Evolutionary conservation across 2,113 vertebrate species (phyloP).

Genomic region (Connochaetes taurinus): DNA sequence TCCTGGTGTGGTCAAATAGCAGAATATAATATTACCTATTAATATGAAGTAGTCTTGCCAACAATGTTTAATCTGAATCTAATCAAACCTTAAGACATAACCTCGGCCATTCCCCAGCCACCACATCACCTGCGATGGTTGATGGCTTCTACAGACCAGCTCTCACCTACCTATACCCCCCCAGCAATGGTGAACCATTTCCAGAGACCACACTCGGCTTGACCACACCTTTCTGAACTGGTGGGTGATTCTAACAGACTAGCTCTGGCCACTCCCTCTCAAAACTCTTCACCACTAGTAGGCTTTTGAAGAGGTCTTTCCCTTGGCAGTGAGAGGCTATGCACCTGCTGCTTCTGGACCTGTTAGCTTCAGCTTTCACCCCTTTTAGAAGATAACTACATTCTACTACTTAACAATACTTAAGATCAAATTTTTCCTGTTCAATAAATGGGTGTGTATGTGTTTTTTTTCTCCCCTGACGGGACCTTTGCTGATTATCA

Average conservation of each 20-base stretch:
- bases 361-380: not conserved
- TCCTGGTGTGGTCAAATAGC: not conserved
- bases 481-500: not conserved
- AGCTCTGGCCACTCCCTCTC: not conserved
- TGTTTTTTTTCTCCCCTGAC: not conserved
- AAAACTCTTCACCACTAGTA: not conserved
- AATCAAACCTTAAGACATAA: not conserved
- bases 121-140: not conserved
- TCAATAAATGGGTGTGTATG: not conserved
- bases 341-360: not conserved
- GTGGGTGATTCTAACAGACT: not conserved
- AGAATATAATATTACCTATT: not conserved
- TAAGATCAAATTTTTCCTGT: not conserved
- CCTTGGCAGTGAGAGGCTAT: not conserved
- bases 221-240: not conserved
- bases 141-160: not conserved
- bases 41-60: not conserved
- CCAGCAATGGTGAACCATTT: not conserved
- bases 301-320: not conserved
- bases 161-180: not conserved
- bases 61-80: not conserved
- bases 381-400: not conserved
- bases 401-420: not conserved
- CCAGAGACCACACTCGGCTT: not conserved
- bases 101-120: not conserved